Conservation (phyloP, 2,113 vertebrate species). For the Phyllopteryx taeniolatus region DNA sequence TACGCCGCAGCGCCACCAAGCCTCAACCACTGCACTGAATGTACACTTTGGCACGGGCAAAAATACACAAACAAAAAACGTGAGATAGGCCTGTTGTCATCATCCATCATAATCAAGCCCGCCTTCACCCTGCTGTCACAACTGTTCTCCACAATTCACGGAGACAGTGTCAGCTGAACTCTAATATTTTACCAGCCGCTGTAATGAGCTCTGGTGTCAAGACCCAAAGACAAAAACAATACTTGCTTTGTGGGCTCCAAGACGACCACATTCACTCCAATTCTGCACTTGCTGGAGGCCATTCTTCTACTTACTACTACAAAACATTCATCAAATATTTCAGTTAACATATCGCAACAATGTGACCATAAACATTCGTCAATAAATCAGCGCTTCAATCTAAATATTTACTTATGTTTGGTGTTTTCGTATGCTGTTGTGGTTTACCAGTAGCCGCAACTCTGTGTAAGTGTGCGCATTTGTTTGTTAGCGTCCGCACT, state of each 20-base stretch:
- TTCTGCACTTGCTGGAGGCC: conserved; percentile 51
- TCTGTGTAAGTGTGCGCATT: conserved; percentile 20
- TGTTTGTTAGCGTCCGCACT: conserved; percentile 47
- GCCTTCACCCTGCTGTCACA: conserved; percentile 68
- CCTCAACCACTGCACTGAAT: conserved; percentile 39
- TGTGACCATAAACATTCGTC: background rate
- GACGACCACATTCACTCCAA: conserved; percentile 61
- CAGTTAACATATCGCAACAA: background rate
- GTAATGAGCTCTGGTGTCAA: conserved; percentile 66
- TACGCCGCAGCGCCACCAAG: conserved; percentile 14
- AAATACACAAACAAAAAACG: conserved; percentile 41
- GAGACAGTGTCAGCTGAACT: conserved; percentile 67
- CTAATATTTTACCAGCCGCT: conserved; percentile 65
- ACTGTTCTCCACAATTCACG: conserved; percentile 68
- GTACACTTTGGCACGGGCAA: conserved; percentile 57
- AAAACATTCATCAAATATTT: background rate
- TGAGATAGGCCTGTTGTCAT: conserved; percentile 61
- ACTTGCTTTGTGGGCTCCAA: conserved; percentile 52
- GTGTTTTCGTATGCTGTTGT: background rate
- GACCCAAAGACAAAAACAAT: conserved; percentile 58
- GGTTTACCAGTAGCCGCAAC: conserved; percentile 3
- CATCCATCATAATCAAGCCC: conserved; percentile 69
- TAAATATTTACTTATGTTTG: background rate
- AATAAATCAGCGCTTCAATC: background rate
- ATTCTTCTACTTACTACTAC: background rate